Base-by-base conservation (phyloP, 92 coral and sea anemone genomes). In the Metridium senile region DNA sequence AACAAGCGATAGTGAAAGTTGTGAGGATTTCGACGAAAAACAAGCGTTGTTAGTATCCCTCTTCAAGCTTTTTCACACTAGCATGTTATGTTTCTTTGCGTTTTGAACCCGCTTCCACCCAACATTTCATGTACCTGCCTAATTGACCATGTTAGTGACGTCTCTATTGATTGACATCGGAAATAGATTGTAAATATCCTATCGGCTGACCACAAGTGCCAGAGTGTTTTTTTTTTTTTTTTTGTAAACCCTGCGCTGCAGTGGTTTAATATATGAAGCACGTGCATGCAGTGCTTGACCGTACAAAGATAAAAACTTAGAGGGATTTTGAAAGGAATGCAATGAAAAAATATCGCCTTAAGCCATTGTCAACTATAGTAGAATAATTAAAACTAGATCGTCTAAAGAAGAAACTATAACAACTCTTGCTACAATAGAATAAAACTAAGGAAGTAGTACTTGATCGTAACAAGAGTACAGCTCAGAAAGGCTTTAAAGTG, bases 81-180 rank as follows among this genome's bases (percentile, higher is more conserved):
- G 18, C 16, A 22, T 63, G 69, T 63, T 63, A 63, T 63, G n/a
- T 63, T 63, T 28, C 6, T 31, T 1, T 39, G 49, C 49, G 49
- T 39, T 39, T 4, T 26, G 69, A 63, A 29, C 8, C 27, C n/a
- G n/a, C n/a, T 28, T 28, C 26, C 69, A 63, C 69, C 39, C 69
- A 63, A 63, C 9, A 63, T 27, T 31, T 63, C 45, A 63, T 31
- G 69, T 63, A 63, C 69, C 69, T 63, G 69, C 45, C 20, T 18
- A 63, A 63, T 7, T 63, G 16, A 28, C 45, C 43, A 63, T 28
- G 43, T 7, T 4, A 28, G 39, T 63, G 69, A 63, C 69, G 69
- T 27, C 69, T 63, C 23, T 2, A 11, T 4, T 63, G 39, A 29
- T 63, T 63, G 69, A 63, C 69, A 63, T 28, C 69, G 69, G 69